Base-by-base conservation (phyloP, 2,888 invertebrate species). In the Malacosoma neustria region DNA sequence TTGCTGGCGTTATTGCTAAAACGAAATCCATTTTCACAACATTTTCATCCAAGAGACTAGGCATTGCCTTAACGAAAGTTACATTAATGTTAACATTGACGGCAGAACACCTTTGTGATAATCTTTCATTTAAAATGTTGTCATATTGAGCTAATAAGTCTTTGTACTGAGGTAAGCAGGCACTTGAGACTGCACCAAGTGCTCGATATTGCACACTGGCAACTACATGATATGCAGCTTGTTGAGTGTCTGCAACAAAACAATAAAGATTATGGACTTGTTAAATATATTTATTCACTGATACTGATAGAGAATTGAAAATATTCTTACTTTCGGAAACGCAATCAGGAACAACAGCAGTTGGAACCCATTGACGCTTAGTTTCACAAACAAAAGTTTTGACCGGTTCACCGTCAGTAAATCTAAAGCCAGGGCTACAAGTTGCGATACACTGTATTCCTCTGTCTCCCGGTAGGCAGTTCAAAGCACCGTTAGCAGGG, bases 31-130 rank as follows among this genome's bases (percentile, higher is more conserved):
- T 93, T 74, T 93, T 93, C 0, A 96, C 92, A 3, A 96, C 91
- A 64, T 96, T 96, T 68, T 96, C 95, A 58, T 95, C 95, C 1
- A 94, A 61, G 9, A 96, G 79, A 36, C 87, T 87, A n/a, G 96
- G 93, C 58, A 92, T 87, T 0, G 94, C 92, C 51, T 93, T 92
- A 1, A 97, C 88, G 57, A 97, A 94, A 0, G 96, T 93, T 0
- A 98, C 97, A 60, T 96, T 97, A 88, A 97, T 96, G 64, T 96
- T 94, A 0, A 97, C 96, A 57, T 96, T 97, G 33, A 97, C 95
- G 3, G 96, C 96, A 0, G 97, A 97, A 71, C 98, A 98, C 51
- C 97, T 91, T 62, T 96, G 94, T 0, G 96, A 95, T 9, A 98
- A 84, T 42, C 96, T 88, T 39, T 88, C 90, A 57, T 97, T 96